These are phyloP conservation scores for Drosophila miranda DNA, from an alignment of 1,140 invertebrate genomes.

Conservation along the genomic window DNA sequence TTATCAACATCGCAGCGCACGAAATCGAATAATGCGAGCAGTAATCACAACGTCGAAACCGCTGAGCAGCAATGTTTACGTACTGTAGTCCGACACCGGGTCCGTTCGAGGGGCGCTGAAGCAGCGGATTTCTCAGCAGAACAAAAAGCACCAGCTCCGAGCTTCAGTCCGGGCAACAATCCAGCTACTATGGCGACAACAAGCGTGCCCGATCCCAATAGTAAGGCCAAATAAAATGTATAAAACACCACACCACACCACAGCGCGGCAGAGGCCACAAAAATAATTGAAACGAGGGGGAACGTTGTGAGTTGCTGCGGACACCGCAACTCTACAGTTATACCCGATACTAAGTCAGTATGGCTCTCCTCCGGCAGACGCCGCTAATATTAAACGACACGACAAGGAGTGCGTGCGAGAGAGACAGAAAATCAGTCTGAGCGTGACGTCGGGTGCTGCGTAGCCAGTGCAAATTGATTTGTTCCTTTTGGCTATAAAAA, in stretches of 20 bases:
- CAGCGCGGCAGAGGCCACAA: slow-evolving; percentile 53
- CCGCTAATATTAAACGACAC: no score
- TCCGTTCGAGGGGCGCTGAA: slow-evolving; percentile 6
- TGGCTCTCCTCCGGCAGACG: no score
- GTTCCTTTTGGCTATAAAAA: no score
- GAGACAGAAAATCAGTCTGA: no score
- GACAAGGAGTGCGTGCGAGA: no score
- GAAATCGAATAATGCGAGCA: slow-evolving; percentile 33
- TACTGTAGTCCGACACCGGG: neutral
- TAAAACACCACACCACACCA: slow-evolving; percentile 2
- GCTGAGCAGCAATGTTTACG: slow-evolving; percentile 26
- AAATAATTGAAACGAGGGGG: slow-evolving; percentile 81
- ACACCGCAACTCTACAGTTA: no score
- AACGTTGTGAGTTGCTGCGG: no score
- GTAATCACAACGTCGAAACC: slow-evolving; percentile 17
- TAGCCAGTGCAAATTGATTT: no score
- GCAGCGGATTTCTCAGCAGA: slow-evolving; percentile 8
- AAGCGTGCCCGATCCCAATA: slow-evolving; percentile 73
- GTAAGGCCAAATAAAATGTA: slow-evolving; percentile 43
- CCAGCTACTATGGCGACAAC: slow-evolving; percentile 65
- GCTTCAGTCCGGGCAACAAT: slow-evolving; percentile 28
- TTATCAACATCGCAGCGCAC: slow-evolving; percentile 35
- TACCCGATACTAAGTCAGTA: no score
- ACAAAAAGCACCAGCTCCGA: no score
- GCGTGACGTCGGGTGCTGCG: no score